Conservation (phyloP, 1,140 invertebrate species). For the Scylla paramamosain region DNA sequence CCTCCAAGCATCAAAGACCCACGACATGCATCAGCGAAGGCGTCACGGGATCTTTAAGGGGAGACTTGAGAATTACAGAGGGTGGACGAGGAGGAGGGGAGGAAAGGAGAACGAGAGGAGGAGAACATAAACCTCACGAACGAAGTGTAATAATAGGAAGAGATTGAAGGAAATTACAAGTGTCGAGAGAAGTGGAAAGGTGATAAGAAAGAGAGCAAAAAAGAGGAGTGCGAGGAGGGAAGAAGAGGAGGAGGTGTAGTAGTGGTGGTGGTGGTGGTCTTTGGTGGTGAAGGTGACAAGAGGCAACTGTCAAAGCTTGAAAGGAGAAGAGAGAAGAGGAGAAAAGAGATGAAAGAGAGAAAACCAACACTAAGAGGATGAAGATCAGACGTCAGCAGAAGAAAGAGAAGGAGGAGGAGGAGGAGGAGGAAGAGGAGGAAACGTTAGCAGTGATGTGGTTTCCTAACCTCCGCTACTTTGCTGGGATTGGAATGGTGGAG, state of each 20-base stretch:
- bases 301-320: neutral
- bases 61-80: neutral
- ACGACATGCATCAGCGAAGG: no score
- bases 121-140: neutral
- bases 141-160: neutral
- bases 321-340: neutral
- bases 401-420: neutral
- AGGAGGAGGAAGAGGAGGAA: neutral
- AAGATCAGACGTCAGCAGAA: neutral
- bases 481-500: neutral
- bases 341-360: neutral
- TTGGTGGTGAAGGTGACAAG: neutral
- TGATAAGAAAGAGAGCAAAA: no score
- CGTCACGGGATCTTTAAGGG: neutral
- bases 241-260: neutral
- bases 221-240: neutral
- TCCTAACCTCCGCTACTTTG: neutral
- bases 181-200: neutral
- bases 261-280: no score
- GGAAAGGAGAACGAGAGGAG: neutral
- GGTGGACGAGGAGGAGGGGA: neutral
- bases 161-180: slow-evolving; percentile 2
- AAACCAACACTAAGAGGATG: neutral
- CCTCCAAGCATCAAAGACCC: no score
- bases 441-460: no score